These are phyloP conservation scores for Echeneis naucrates DNA, from an alignment of 2,797 vertebrate genomes.

Conservation along the genomic window DNA sequence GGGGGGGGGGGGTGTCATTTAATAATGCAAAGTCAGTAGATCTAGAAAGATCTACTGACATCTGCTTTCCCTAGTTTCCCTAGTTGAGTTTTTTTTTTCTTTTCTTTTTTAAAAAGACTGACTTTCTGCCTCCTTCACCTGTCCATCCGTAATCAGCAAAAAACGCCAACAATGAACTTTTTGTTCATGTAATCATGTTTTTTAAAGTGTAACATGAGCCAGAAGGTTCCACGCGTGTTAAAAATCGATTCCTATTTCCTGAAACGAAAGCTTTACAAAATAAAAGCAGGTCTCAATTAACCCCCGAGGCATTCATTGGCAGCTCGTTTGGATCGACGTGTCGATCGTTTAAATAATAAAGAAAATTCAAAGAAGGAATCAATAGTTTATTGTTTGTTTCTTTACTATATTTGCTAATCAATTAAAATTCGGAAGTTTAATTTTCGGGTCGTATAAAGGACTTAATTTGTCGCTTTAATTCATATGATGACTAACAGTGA, in stretches of 20 bases:
- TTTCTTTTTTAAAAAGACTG: too few species aligned
- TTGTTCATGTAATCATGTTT: neutral
- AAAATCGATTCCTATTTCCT: constrained; percentile 12
- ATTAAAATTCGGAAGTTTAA: neutral
- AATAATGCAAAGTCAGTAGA: neutral
- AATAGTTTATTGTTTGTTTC: constrained; percentile 2
- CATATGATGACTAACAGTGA: neutral
- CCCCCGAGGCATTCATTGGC: too few species aligned
- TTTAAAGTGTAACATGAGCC: neutral
- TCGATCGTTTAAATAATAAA: neutral
- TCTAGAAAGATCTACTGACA: constrained; percentile 56
- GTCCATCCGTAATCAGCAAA: neutral
- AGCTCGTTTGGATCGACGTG: neutral
- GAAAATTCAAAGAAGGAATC: neutral
- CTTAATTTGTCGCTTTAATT: neutral
- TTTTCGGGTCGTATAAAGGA: too few species aligned
- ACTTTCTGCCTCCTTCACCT: neutral
- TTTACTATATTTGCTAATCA: neutral
- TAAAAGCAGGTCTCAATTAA: neutral
- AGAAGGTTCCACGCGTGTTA: neutral
- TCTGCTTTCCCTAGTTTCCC: constrained; percentile 26
- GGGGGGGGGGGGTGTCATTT: too few species aligned
- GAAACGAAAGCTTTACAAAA: neutral
- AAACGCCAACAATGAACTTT: neutral
- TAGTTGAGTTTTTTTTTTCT: neutral